These are phyloP conservation scores for Pedetes capensis DNA, from an alignment of 2,113 vertebrate species.

Conservation along the genomic window DNA sequence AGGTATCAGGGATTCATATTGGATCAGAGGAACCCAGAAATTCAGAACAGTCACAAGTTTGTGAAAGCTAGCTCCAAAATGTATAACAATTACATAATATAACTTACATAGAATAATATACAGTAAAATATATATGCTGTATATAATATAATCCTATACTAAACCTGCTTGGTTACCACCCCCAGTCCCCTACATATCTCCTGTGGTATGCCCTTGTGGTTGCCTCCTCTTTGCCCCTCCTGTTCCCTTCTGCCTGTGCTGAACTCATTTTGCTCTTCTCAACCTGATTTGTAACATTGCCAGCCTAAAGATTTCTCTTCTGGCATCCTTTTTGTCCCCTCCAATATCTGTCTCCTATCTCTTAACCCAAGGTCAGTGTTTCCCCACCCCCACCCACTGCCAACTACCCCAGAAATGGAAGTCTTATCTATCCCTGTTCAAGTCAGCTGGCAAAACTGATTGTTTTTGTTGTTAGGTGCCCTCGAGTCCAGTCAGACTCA, in stretches of 20 bases:
- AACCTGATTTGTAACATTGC: background rate
- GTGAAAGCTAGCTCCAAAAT: background rate
- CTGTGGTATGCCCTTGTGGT: background rate
- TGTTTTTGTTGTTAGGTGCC: too few relatives aligned
- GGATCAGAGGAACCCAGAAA: background rate
- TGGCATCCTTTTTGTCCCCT: background rate
- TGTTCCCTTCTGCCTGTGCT: background rate
- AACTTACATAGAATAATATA: background rate
- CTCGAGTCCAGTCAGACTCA: too few relatives aligned
- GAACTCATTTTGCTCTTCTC: background rate
- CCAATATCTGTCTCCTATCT: background rate
- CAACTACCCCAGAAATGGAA: slow-evolving; percentile 3
- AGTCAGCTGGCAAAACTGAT: background rate
- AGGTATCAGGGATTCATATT: background rate
- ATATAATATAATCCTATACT: background rate
- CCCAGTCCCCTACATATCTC: background rate
- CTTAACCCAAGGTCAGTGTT: slow-evolving; percentile 7
- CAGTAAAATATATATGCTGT: background rate
- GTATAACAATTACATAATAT: background rate
- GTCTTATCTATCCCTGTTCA: slow-evolving; percentile 25
- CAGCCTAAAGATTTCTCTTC: background rate
- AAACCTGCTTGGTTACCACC: background rate
- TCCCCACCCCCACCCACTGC: background rate
- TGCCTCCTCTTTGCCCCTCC: background rate
- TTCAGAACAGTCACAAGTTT: background rate